phyloP scores from a whole-genome alignment of 2,797 vertebrate genomes.

The Arnoldichthys spilopterus region DNA sequence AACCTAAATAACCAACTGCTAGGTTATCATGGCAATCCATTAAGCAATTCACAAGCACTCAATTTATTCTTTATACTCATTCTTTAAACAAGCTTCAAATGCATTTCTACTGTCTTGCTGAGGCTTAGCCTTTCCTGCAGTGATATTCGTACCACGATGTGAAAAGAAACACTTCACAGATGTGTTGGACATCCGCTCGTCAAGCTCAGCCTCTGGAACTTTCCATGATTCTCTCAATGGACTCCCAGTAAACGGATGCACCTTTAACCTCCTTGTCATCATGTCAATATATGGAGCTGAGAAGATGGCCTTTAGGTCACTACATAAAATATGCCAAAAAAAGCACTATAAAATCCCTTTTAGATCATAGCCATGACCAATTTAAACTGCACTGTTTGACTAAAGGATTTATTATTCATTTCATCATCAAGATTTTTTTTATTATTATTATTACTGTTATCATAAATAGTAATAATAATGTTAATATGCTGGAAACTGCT shows the following conservation, averaged over 20 bases:
- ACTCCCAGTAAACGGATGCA: conserved; percentile 68
- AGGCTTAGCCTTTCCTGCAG: not conserved
- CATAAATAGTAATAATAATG: too few species aligned
- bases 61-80: not conserved
- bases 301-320: conserved; percentile 73
- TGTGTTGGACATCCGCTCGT: conserved; percentile 67
- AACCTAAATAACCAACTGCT: conserved; percentile 60
- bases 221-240: conserved; percentile 69
- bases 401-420: too few species aligned
- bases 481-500: too few species aligned
- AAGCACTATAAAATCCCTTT: conserved; percentile 7
- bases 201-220: conserved; percentile 68
- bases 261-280: conserved; percentile 70
- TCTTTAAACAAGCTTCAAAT: not conserved
- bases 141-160: conserved; percentile 68
- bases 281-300: conserved; percentile 73
- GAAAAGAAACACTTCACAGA: conserved; percentile 72
- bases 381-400: too few species aligned
- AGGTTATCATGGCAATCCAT: not conserved
- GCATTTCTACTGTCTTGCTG: not conserved
- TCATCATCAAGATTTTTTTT: too few species aligned
- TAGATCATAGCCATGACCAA: too few species aligned
- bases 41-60: too few species aligned
- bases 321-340: conserved; percentile 53
- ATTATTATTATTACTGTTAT: too few species aligned